Evolutionary conservation across 1,140 invertebrate genomes (phyloP).

Genomic region (Platorchestia sp.): DNA sequence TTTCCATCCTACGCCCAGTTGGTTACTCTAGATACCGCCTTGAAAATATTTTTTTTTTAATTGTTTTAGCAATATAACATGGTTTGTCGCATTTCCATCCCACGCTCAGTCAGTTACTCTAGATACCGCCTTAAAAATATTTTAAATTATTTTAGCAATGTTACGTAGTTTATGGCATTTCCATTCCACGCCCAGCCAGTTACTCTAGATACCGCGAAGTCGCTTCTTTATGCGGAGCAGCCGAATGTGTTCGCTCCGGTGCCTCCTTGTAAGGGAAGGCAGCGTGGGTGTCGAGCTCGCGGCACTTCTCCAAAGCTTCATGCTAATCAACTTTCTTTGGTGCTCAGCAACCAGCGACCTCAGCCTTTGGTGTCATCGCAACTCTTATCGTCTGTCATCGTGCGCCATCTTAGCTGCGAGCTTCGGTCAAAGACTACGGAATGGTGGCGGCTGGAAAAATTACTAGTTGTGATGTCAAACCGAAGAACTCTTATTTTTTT

Average conservation of each 20-base stretch:
- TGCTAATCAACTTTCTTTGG: slow-evolving; percentile 34
- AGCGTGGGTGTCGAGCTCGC: not conserved
- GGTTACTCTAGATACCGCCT: not conserved
- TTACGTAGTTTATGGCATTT: too few relatives aligned
- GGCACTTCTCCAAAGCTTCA: slow-evolving; percentile 2
- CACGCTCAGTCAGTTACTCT: not conserved
- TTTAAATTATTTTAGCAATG: too few relatives aligned
- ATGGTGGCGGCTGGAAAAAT: not conserved
- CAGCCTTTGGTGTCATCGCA: not conserved
- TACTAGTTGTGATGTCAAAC: not conserved
- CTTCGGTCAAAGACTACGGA: not conserved
- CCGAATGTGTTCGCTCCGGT: not conserved
- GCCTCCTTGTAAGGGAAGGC: not conserved
- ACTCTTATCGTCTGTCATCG: slow-evolving; percentile 11
- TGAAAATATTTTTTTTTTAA: not conserved
- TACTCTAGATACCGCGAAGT: not conserved
- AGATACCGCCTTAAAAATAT: too few relatives aligned
- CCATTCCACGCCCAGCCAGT: not conserved
- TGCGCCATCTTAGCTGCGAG: not conserved
- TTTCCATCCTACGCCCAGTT: not conserved
- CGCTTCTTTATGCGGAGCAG: not conserved
- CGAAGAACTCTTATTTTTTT: not conserved
- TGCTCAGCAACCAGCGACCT: slow-evolving; percentile 11
- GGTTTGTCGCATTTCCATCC: too few relatives aligned
- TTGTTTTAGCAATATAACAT: not conserved